phyloP scores from a whole-genome alignment of 2,888 invertebrate species.

The Hetaerina titia region DNA sequence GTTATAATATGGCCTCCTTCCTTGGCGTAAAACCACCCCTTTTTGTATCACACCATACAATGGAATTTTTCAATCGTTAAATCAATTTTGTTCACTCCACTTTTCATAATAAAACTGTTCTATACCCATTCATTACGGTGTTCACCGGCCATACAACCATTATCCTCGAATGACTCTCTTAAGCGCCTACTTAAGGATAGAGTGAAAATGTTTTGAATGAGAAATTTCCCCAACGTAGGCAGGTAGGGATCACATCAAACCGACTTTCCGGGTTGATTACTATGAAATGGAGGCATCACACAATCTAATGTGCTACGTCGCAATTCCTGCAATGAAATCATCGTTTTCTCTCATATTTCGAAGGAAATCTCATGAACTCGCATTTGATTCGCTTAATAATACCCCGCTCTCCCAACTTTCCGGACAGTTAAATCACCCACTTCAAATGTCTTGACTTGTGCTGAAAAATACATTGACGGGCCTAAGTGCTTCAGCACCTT shows the following conservation, averaged over 20 bases:
- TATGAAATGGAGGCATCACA: not conserved
- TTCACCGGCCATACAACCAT: not conserved
- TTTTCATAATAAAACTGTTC: not conserved
- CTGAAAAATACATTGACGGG: conserved; percentile 27
- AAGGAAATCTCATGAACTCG: not conserved
- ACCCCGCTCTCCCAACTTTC: not conserved
- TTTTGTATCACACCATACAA: too few relatives aligned
- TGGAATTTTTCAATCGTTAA: not conserved
- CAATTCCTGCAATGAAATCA: not conserved
- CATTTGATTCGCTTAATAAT: conserved; percentile 4
- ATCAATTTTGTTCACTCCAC: not conserved
- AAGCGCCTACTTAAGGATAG: not conserved
- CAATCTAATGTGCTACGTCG: not conserved
- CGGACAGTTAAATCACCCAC: conserved; percentile 14
- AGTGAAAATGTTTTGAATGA: not conserved
- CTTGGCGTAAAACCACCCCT: too few relatives aligned
- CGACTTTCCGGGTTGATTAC: too few relatives aligned
- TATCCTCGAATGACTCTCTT: not conserved
- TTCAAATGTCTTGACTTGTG: not conserved
- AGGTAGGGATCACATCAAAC: not conserved
- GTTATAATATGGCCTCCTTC: too few relatives aligned
- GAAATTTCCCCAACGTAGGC: not conserved
- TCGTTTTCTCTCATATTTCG: not conserved
- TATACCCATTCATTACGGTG: too few relatives aligned
- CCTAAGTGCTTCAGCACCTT: conserved; percentile 34